Conservation (phyloP, 2,888 invertebrate species). For the Rhagonycha fulva region DNA sequence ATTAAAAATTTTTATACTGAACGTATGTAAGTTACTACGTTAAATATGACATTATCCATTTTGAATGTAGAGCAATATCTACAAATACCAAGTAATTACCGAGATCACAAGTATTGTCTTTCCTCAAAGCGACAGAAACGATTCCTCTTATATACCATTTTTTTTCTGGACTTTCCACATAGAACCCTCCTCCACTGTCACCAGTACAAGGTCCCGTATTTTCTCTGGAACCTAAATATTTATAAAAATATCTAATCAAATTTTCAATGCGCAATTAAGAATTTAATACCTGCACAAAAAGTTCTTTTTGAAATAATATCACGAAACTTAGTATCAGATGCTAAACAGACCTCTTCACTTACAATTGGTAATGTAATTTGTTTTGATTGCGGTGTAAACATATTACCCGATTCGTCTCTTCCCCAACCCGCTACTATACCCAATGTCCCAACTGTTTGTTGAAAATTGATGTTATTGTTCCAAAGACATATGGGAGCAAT, state of each 20-base stretch:
- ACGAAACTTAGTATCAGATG: constrained; percentile 53
- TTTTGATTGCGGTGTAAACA: constrained; percentile 56
- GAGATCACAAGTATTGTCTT: constrained; percentile 60
- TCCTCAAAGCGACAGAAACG: constrained; percentile 55
- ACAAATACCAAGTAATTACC: constrained; percentile 68
- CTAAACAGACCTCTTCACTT: constrained; percentile 59
- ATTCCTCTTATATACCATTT: constrained; percentile 59
- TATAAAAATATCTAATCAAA: background rate
- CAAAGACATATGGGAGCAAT: constrained; percentile 68
- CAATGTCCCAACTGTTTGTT: constrained; percentile 41
- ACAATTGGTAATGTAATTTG: constrained; percentile 60
- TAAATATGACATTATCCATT: constrained; percentile 56
- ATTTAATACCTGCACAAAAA: constrained; percentile 62
- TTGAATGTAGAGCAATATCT: constrained; percentile 63
- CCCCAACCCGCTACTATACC: constrained; percentile 67
- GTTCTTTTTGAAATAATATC: constrained; percentile 57
- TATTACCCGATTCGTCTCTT: constrained; percentile 54
- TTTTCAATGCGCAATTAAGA: background rate
- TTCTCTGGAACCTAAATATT: constrained; percentile 56
- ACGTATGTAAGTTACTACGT: background rate
- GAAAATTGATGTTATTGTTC: constrained; percentile 57
- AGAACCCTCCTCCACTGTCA: constrained; percentile 64
- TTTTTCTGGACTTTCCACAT: constrained; percentile 51
- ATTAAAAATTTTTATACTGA: background rate
- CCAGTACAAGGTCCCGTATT: constrained; percentile 62